Evolutionary conservation across 2,797 vertebrate species (phyloP).

Genomic region (Enteromius thamalakanensis): DNA sequence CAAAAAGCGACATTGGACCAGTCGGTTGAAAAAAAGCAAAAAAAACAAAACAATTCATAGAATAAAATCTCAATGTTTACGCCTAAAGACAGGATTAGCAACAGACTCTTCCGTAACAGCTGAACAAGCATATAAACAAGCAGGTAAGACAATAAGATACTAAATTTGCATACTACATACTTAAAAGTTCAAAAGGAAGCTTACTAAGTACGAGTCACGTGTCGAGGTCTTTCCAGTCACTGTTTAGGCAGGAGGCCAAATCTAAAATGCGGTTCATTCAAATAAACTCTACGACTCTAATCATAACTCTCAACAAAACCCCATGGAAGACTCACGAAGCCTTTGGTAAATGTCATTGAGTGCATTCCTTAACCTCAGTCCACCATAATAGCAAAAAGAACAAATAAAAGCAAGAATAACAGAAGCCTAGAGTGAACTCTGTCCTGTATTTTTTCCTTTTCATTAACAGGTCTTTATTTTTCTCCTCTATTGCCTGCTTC

Average conservation of each 20-base stretch:
- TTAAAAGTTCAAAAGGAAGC: conserved; percentile 62
- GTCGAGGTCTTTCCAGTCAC: conserved; percentile 69
- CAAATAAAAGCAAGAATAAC: conserved; percentile 8
- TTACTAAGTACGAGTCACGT: conserved; percentile 54
- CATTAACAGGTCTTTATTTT: conserved; percentile 75
- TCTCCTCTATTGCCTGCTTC: conserved; percentile 76
- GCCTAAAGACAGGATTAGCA: not conserved
- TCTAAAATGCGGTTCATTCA: conserved; percentile 42
- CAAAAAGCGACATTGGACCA: not conserved
- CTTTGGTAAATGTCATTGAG: conserved; percentile 49
- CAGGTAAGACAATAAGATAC: conserved; percentile 58
- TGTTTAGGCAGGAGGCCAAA: conserved; percentile 67
- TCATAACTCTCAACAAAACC: conserved; percentile 63
- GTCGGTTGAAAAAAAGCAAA: not conserved
- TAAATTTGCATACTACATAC: conserved; percentile 62
- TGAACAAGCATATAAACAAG: not conserved
- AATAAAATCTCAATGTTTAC: conserved; percentile 4
- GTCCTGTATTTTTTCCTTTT: conserved; percentile 64
- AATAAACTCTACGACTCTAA: conserved; percentile 60
- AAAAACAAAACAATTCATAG: not conserved
- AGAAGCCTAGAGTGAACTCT: conserved; percentile 54
- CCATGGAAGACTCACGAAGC: conserved; percentile 68
- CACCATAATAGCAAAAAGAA: conserved; percentile 8
- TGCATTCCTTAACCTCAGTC: not conserved
- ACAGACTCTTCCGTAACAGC: not conserved